Conservation (phyloP, 2,113 vertebrate species). For the Balaeniceps rex region DNA sequence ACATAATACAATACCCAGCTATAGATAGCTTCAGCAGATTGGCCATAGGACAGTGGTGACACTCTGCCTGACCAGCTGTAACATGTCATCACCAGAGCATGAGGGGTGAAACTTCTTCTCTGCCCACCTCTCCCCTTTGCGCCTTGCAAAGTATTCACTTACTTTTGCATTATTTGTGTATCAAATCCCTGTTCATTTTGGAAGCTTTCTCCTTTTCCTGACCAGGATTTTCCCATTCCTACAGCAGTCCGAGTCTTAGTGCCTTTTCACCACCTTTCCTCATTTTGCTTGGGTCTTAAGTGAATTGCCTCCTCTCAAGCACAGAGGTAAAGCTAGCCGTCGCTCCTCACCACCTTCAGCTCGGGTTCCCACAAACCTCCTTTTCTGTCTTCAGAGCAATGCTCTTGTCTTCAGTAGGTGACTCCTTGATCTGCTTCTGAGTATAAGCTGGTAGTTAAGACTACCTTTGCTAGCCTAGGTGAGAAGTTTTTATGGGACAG, state of each 20-base stretch:
- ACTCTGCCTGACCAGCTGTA: background rate
- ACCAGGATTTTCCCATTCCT: background rate
- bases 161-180: background rate
- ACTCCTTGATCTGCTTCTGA: background rate
- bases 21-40: background rate
- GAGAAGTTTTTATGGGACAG: background rate
- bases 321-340: background rate
- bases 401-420: background rate
- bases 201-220: background rate
- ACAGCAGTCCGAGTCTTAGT: background rate
- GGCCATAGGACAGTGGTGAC: background rate
- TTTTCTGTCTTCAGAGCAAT: background rate
- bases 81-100: background rate
- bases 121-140: background rate
- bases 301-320: background rate
- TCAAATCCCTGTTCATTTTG: background rate
- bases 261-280: background rate
- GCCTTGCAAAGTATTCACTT: background rate
- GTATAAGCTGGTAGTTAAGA: background rate
- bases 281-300: background rate
- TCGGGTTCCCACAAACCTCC: fast-evolving
- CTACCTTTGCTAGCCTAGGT: background rate
- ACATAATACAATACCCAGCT: background rate
- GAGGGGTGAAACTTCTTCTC: background rate
- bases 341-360: fast-evolving